phyloP scores from a whole-genome alignment of 2,113 vertebrate species.

The Rhipidura dahli region DNA sequence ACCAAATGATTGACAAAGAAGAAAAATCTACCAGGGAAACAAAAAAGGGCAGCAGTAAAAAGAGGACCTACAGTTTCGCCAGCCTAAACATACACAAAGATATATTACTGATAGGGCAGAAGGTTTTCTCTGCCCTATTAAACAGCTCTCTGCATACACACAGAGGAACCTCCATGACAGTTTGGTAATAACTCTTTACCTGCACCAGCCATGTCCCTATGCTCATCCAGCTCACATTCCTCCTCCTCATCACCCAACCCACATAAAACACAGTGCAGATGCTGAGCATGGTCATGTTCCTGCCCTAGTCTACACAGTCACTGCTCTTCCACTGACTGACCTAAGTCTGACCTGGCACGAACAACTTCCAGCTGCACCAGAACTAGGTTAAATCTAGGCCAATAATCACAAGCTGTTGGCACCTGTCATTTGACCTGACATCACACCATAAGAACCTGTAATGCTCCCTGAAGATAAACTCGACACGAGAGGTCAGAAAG shows the following conservation, averaged over 20 bases:
- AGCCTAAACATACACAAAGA: neutral
- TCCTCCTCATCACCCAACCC: neutral
- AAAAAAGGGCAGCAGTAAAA: neutral
- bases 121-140: neutral
- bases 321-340: neutral
- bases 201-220: fast-evolving
- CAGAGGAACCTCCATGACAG: neutral
- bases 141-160: neutral
- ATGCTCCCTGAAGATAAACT: neutral
- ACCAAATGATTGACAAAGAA: neutral
- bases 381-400: neutral
- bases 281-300: neutral
- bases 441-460: neutral
- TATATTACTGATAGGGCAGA: neutral
- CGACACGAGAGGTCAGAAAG: neutral
- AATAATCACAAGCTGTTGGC: neutral
- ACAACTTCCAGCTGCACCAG: neutral
- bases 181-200: neutral
- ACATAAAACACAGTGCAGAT: fast-evolving
- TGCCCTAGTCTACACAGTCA: neutral
- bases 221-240: neutral
- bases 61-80: neutral
- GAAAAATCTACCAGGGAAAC: neutral
- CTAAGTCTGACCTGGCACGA: neutral
- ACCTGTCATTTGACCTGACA: neutral